Evolutionary conservation across 2,113 vertebrate genomes (phyloP).

Genomic region (Microcebus griseorufus): DNA sequence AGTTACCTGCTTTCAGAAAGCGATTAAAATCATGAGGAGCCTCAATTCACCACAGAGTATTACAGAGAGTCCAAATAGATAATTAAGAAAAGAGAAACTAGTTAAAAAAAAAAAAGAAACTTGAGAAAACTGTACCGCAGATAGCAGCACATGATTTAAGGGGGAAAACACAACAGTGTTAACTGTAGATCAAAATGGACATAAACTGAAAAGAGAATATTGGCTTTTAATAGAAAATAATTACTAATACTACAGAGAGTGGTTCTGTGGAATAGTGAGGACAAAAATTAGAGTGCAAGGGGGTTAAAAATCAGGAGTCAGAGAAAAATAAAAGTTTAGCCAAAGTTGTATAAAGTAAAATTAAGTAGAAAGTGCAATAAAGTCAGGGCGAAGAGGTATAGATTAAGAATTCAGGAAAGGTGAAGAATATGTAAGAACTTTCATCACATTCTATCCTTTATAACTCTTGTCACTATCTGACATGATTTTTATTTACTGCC

Average conservation of each 20-base stretch:
- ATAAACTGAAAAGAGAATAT: background rate
- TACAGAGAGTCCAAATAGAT: background rate
- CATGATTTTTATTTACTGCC: background rate
- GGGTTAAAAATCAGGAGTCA: background rate
- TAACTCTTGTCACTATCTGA: background rate
- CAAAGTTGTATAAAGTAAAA: slow-evolving; percentile 17
- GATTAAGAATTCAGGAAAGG: background rate
- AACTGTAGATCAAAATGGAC: background rate
- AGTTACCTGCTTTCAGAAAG: slow-evolving; percentile 5
- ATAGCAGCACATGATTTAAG: background rate
- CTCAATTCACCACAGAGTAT: slow-evolving; percentile 11
- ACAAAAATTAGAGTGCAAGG: slow-evolving; percentile 38
- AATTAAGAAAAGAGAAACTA: slow-evolving; percentile 12
- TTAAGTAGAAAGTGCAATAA: background rate
- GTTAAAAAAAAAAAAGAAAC: background rate
- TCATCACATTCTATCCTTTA: background rate
- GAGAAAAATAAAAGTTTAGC: slow-evolving; percentile 15
- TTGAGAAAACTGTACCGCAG: background rate
- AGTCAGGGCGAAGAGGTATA: background rate
- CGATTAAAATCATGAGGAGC: slow-evolving; percentile 32
- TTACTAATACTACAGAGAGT: background rate
- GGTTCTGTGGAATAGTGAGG: background rate
- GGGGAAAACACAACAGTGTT: background rate
- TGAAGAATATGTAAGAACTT: background rate
- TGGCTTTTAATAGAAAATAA: background rate